Evolutionary conservation across 2,113 vertebrate genomes (phyloP), one percentile per base, ranked within the genome.

Genomic region (Hemicordylus capensis): DNA sequence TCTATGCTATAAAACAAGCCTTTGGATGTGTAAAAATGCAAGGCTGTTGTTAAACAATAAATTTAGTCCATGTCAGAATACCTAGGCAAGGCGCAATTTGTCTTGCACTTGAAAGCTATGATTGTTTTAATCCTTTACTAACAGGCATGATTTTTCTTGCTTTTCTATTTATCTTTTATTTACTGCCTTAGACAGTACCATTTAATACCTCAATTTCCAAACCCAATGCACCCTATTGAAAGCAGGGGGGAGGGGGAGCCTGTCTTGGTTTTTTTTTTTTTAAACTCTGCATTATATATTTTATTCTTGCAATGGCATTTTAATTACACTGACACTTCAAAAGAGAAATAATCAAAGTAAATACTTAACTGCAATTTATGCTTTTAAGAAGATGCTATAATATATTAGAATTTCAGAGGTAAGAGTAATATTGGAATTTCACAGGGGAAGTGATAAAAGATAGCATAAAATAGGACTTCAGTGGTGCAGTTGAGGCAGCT

Each of bases 41-140:
- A 92, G 74, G 73, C 51, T 90, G 87, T 73, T 92, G 85, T 83
- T 82, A 83, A 94, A 90, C 63, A 85, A 87, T 90, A 92, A 89
- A 87, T 92, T 85, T 82, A 77, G 31, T 42, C 34, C 51, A 87
- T 89, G 89, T 79, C 86, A 83, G 90, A 92, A 90, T 89, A 91
- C 76, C 84, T 58, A 85, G 80, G 34, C 39, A 82, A 61, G 81
- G 39, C 75, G 51, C 37, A 74, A 93, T 94, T 85, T 54, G 81
- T 93, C 89, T 91, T 89, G 48, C 82, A 31, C n/a, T 75, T 81
- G 88, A 93, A 88, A 90, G 74, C 59, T 81, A 88, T 4, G 48
- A n/a, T n/a, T 56, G 87, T 76, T 93, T 80, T 80, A 85, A 90
- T 78, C 67, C 58, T 42, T 84, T 89, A 37, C 76, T 79, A 87